A percentile compares a stretch with the other conserved stretches of the same genome.
Evolutionary conservation across 2,113 vertebrate genomes (phyloP).

Genomic region (Ochotona curzoniae): DNA sequence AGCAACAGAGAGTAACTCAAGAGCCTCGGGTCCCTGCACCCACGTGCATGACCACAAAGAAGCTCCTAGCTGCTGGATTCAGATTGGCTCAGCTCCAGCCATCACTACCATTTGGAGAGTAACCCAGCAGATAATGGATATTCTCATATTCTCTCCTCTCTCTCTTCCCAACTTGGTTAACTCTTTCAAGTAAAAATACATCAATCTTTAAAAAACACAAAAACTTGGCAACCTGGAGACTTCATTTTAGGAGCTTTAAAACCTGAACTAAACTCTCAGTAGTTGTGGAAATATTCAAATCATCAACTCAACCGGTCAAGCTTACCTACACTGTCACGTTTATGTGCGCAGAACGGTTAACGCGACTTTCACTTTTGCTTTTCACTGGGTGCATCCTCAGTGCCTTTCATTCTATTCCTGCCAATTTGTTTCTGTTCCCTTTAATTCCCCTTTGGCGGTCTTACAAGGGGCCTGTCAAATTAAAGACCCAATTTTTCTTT

Average conservation of each 20-base stretch:
- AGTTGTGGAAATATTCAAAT: background rate
- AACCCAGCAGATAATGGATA: too few relatives aligned
- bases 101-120: too few relatives aligned
- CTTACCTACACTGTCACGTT: background rate
- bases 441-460: background rate
- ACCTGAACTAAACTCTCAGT: conserved; percentile 4
- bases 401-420: background rate
- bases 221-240: background rate
- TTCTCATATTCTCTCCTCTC: too few relatives aligned
- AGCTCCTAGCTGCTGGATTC: too few relatives aligned
- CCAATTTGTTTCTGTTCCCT: background rate
- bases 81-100: too few relatives aligned
- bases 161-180: too few relatives aligned
- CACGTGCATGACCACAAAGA: too few relatives aligned
- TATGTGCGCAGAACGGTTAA: background rate
- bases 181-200: too few relatives aligned
- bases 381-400: background rate
- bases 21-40: too few relatives aligned
- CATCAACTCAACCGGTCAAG: background rate
- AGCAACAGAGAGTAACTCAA: too few relatives aligned
- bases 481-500: conserved; percentile 11
- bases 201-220: too few relatives aligned
- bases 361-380: background rate
- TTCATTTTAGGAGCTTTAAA: background rate
- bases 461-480: conserved; percentile 25